phyloP scores from a whole-genome alignment of 2,888 invertebrate species.

The Volucella inflata region DNA sequence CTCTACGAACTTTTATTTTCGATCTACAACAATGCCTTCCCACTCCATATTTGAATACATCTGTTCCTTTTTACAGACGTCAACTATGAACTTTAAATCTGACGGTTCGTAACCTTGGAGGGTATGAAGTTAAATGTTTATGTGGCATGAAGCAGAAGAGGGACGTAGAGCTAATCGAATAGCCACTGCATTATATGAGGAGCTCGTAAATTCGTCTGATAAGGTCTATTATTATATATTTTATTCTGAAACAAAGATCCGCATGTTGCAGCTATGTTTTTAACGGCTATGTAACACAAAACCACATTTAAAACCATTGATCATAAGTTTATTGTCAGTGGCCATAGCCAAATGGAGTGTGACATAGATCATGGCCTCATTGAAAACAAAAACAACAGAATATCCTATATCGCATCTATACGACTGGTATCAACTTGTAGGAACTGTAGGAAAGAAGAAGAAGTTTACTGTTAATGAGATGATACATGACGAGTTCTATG shows the following conservation, averaged over 20 bases:
- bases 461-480: not conserved
- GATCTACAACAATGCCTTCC: too few species aligned
- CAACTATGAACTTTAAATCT: constrained; percentile 22
- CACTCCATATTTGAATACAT: not conserved
- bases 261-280: constrained; percentile 15
- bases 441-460: not conserved
- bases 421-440: constrained; percentile 1
- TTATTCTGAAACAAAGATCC: not conserved
- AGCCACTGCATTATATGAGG: constrained; percentile 22
- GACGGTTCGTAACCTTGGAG: constrained; percentile 22
- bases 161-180: constrained; percentile 18
- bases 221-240: too few species aligned
- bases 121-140: constrained; percentile 10
- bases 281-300: constrained; percentile 8
- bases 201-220: constrained; percentile 4
- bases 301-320: constrained; percentile 1
- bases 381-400: not conserved
- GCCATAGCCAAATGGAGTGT: constrained; percentile 8
- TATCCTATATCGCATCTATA: not conserved
- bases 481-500: not conserved
- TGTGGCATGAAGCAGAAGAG: constrained; percentile 10
- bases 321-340: constrained; percentile 4
- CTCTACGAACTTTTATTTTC: too few species aligned
- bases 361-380: not conserved
- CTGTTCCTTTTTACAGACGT: constrained; percentile 5